These are phyloP conservation scores for Lacerta agilis DNA, from an alignment of 2,797 vertebrate genomes.

Conservation along the genomic window DNA sequence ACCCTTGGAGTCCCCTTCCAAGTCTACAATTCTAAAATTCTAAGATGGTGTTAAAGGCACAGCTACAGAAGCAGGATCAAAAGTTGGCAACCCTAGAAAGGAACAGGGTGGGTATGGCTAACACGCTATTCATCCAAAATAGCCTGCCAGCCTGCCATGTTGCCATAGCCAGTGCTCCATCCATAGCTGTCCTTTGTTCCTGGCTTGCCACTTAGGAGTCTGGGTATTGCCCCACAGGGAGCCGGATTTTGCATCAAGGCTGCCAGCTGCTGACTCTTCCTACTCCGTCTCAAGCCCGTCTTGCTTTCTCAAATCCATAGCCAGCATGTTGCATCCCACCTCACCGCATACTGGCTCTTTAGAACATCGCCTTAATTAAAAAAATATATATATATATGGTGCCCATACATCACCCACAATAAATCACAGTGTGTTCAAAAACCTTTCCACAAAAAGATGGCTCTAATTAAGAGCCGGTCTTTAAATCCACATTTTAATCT, in stretches of 20 bases:
- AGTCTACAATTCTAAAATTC: too few relatives aligned
- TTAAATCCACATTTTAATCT: conserved; percentile 9
- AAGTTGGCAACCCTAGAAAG: background rate
- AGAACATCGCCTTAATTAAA: background rate
- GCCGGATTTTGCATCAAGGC: background rate
- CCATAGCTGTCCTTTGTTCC: background rate
- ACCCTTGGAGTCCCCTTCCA: too few relatives aligned
- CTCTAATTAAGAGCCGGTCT: conserved; percentile 4
- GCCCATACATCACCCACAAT: background rate
- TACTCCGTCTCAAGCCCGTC: background rate
- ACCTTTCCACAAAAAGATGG: background rate
- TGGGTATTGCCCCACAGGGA: background rate
- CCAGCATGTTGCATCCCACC: background rate
- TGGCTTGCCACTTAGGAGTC: background rate
- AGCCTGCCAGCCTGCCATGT: background rate
- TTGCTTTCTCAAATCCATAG: background rate
- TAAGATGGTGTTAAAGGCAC: background rate
- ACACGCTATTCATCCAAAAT: background rate
- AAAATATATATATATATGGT: background rate
- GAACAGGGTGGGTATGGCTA: background rate
- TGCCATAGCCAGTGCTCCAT: background rate
- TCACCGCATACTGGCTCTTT: background rate
- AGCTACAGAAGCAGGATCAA: background rate
- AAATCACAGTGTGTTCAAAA: background rate
- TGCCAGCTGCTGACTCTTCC: background rate